Conservation (phyloP, 2,113 vertebrate species). For the Pionites leucogaster region DNA sequence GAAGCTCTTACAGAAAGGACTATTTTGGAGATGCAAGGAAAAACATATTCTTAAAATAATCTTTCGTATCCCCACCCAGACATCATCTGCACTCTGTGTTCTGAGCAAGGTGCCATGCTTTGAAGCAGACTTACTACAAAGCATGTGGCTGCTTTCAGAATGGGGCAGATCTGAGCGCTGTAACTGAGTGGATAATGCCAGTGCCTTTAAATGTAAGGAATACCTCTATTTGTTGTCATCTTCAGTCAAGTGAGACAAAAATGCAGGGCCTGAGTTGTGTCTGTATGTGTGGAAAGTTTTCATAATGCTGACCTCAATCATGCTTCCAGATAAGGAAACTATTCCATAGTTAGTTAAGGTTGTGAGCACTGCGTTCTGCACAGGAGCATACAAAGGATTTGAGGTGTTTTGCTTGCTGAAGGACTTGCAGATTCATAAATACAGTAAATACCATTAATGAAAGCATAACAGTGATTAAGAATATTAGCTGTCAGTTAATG, state of each 20-base stretch:
- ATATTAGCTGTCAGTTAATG: neutral
- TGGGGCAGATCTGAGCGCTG: neutral
- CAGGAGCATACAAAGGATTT: neutral
- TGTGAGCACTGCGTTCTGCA: neutral
- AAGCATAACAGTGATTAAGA: neutral
- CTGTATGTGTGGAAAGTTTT: neutral
- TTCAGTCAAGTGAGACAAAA: neutral
- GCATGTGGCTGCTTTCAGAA: neutral
- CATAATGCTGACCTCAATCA: neutral
- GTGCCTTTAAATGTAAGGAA: neutral
- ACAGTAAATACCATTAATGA: neutral
- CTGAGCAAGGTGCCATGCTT: neutral
- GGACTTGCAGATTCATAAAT: neutral
- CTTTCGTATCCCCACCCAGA: neutral
- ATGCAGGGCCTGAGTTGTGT: neutral
- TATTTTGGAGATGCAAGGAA: neutral
- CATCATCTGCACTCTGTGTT: neutral
- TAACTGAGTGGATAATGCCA: neutral
- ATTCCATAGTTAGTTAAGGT: neutral
- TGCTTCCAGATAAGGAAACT: neutral
- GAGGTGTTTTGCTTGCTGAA: neutral
- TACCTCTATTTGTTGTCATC: neutral
- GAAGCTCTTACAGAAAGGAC: neutral
- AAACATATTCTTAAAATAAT: neutral
- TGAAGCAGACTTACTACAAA: neutral